Evolutionary conservation across 2,888 invertebrate species (phyloP).

Genomic region (Eupithecia pulchellata): DNA sequence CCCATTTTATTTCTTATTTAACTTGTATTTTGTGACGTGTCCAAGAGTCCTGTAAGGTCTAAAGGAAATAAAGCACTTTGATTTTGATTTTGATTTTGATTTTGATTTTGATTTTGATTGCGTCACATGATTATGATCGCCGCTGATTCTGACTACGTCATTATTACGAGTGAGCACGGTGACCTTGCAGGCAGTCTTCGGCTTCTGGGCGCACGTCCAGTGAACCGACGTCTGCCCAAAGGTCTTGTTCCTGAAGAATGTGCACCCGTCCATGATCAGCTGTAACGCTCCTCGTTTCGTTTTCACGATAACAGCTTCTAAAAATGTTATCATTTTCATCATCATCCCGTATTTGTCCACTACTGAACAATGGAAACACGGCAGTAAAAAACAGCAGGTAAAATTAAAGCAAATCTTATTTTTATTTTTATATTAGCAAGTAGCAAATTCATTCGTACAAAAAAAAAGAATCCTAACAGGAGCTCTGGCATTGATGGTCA

Average conservation of each 20-base stretch:
- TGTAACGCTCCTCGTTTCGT: slow-evolving; percentile 48
- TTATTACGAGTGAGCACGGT: slow-evolving; percentile 38
- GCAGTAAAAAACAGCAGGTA: too few species aligned
- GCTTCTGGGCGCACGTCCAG: slow-evolving; percentile 41
- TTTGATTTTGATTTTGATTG: too few species aligned
- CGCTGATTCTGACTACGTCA: slow-evolving; percentile 34
- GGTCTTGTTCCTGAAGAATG: slow-evolving; percentile 47
- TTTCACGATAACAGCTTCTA: slow-evolving; percentile 48
- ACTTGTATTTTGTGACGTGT: too few species aligned
- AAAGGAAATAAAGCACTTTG: too few species aligned
- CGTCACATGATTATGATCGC: slow-evolving; percentile 17
- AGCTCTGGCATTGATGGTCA: too few species aligned
- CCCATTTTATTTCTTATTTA: too few species aligned
- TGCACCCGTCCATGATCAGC: slow-evolving; percentile 43
- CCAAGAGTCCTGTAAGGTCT: too few species aligned
- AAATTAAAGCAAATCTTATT: not conserved
- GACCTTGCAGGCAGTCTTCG: slow-evolving; percentile 34
- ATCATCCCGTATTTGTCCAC: not conserved
- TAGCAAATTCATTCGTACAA: too few species aligned
- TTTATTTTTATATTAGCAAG: not conserved
- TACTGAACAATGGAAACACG: not conserved
- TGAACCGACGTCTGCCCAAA: slow-evolving; percentile 37
- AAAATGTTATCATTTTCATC: slow-evolving; percentile 22
- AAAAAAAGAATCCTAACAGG: too few species aligned
- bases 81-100: too few species aligned